Base-by-base conservation (phyloP, 2,888 invertebrate species). In the Congeria kusceri region DNA sequence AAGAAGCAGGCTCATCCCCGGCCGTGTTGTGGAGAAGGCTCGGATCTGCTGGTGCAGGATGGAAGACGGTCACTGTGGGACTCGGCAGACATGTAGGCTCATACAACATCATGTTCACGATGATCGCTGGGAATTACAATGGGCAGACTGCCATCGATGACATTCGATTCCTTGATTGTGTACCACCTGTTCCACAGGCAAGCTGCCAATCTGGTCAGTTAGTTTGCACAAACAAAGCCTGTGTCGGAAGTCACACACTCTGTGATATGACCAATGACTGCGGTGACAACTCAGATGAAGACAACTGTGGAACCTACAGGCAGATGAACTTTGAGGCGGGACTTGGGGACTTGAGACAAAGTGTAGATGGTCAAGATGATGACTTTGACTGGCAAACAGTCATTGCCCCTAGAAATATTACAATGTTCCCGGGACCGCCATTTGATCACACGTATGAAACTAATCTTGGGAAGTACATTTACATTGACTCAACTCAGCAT, bases 91-190 rank as follows among this genome's bases (percentile, higher is more conserved):
- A 88, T 53, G 57, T 61, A 0, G 68, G 80, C 11, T 77, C 86
- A 23, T 92, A 90, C 72, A 77, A 78, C 18, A 78, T 91, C 11
- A 56, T 77, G 5, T 90, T 91, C 73, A 64, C 83, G 47, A 73
- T 78, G 25, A 68, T 76, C n/a, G 63, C 83, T 3, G 58, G 76
- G 7, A 28, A 58, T 9, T 91, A 87, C 77, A 83, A 79, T 23
- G 92, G 91, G 28, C 88, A 87, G 47, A 89, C 91, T 46, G 92
- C 92, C 29, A 79, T 92, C 62, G 92, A 92, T 79, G 90, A 92
- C 73, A 83, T 92, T 23, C 74, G 82, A 61, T 89, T 88, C 64
- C 58, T 78, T 23, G 84, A 88, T 78, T 91, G 91, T 74, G 66
- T 72, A 20, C 86, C 86, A 28, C 87, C 89, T 11, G 67, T 67